These are phyloP conservation scores for Athrips mouffetella DNA, from an alignment of 2,888 invertebrate species.

Conservation along the genomic window DNA sequence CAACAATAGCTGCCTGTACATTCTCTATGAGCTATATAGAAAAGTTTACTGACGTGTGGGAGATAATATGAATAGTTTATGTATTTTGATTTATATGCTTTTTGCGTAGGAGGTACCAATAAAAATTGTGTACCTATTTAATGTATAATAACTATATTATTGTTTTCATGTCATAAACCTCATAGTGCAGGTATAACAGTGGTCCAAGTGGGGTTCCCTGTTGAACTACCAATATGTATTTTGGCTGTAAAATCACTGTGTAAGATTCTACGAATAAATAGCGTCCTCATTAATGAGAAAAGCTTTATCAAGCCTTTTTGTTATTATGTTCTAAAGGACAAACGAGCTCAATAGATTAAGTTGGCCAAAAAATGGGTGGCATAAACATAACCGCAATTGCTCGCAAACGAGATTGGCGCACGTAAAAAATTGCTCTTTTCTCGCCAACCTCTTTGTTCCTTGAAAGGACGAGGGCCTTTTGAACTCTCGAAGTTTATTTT, in stretches of 20 bases:
- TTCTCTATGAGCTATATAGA: not conserved
- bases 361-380: conserved; percentile 11
- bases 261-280: too few species aligned
- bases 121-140: too few species aligned
- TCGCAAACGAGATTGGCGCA: conserved; percentile 43
- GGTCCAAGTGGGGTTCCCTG: not conserved
- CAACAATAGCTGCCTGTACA: conserved; percentile 38
- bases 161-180: not conserved
- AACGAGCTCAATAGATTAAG: not conserved
- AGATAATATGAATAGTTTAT: too few species aligned
- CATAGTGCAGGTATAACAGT: not conserved
- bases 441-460: conserved; percentile 47
- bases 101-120: too few species aligned
- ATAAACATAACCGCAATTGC: conserved; percentile 39
- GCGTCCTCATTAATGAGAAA: too few species aligned
- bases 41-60: not conserved
- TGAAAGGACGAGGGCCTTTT: conserved; percentile 48
- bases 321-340: not conserved
- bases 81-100: too few species aligned
- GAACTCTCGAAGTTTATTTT: conserved; percentile 45
- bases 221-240: too few species aligned
- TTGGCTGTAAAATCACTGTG: too few species aligned
- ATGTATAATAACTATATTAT: not conserved
- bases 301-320: not conserved
- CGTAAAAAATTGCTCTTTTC: conserved; percentile 55